Percentiles rank a stretch among this genome's conserved stretches.
These are phyloP conservation scores for Phacellophora camtschatica DNA, from an alignment of 30 jellyfish, hydroid and myxozoan genomes.

Conservation along the genomic window DNA sequence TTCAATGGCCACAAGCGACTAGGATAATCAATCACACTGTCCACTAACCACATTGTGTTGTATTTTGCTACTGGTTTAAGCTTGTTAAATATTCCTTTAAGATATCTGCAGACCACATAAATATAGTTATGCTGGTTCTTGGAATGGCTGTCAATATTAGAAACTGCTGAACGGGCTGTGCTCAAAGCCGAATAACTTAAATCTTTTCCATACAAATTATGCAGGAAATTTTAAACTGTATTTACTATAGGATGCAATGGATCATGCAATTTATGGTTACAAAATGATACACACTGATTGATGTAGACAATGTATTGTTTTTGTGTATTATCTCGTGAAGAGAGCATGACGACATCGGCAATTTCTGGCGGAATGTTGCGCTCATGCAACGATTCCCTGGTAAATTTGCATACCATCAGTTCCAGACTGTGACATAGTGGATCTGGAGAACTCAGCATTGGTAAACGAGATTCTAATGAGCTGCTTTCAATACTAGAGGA, in stretches of 20 bases:
- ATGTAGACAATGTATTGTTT: no score
- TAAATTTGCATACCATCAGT: slow-evolving; percentile 19
- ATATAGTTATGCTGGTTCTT: no score
- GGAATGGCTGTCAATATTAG: slow-evolving; percentile 38
- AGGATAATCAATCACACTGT: slow-evolving; percentile 18
- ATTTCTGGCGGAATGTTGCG: slow-evolving; percentile 7
- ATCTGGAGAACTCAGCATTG: background rate
- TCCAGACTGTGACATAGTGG: slow-evolving; percentile 6
- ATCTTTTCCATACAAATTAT: slow-evolving; percentile 7
- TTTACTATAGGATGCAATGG: slow-evolving; percentile 29
- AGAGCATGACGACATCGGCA: slow-evolving; percentile 52
- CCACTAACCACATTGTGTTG: slow-evolving; percentile 39
- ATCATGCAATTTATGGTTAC: slow-evolving; percentile 5
- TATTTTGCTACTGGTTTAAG: slow-evolving; percentile 44
- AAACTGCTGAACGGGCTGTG: slow-evolving; percentile 21
- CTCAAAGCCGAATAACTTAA: slow-evolving; percentile 22
- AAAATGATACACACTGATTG: slow-evolving; percentile 4
- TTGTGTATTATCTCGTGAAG: no score
- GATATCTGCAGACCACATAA: slow-evolving; percentile 21
- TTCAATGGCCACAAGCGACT: slow-evolving; percentile 14
- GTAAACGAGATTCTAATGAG: background rate
- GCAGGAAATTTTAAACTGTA: background rate
- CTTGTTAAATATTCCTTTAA: slow-evolving; percentile 28
- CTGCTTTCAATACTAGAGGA: slow-evolving; percentile 18
- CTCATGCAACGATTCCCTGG: slow-evolving; percentile 37